Evolutionary conservation across 2,797 vertebrate genomes (phyloP).

Genomic region (Hirundo rustica): DNA sequence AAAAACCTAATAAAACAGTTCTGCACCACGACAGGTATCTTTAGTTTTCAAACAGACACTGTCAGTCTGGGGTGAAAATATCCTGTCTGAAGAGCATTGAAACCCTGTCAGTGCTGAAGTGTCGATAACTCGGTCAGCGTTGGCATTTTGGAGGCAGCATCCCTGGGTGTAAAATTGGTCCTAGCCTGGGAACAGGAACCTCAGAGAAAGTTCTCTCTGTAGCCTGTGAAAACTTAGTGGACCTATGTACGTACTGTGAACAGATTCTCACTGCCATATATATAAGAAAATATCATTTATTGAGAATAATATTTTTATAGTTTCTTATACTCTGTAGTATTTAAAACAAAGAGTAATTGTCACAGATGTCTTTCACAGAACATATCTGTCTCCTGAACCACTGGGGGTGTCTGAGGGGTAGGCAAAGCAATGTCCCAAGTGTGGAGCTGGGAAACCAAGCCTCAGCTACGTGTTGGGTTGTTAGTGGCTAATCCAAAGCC

Average conservation of each 20-base stretch:
- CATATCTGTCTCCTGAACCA: background rate
- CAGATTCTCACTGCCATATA: background rate
- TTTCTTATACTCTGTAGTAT: background rate
- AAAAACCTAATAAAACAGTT: too few species aligned
- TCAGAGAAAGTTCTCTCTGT: background rate
- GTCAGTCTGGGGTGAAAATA: background rate
- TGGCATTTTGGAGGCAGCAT: background rate
- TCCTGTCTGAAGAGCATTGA: background rate
- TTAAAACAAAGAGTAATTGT: background rate
- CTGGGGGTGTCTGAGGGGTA: background rate
- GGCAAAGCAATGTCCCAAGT: background rate
- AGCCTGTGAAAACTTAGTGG: background rate
- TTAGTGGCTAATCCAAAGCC: background rate
- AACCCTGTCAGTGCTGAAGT: background rate
- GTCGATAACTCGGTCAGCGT: background rate
- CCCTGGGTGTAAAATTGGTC: background rate
- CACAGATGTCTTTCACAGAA: background rate
- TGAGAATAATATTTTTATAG: background rate
- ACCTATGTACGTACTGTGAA: accelerated
- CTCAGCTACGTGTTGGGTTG: background rate
- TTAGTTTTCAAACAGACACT: background rate
- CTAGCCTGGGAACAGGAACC: background rate
- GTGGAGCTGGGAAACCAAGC: background rate
- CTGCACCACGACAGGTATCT: too few species aligned
- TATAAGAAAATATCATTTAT: background rate